phyloP scores from a whole-genome alignment of 1,140 invertebrate species.

The Whitmania pigra region DNA sequence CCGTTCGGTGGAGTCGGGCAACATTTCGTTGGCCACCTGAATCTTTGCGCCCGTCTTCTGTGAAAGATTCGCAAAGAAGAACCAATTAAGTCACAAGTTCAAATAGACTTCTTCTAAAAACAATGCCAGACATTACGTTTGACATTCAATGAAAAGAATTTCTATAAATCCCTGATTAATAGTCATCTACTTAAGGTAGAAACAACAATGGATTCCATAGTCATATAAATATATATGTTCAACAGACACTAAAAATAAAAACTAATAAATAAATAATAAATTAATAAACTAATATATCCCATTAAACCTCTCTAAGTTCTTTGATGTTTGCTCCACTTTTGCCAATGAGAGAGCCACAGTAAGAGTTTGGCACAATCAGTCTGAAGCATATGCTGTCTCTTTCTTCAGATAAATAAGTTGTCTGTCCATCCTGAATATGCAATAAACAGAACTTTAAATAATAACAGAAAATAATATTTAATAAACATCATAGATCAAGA shows the following conservation, averaged over 20 bases:
- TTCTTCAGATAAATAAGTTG: neutral
- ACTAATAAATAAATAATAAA: too few species aligned
- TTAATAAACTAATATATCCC: neutral
- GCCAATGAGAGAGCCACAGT: constrained; percentile 89
- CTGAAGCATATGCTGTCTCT: constrained; percentile 59
- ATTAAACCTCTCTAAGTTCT: constrained; percentile 25
- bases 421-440: neutral
- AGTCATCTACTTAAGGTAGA: too few species aligned
- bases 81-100: neutral
- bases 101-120: neutral
- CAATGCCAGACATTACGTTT: too few species aligned
- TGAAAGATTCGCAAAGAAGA: neutral
- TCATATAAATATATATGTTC: too few species aligned
- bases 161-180: too few species aligned
- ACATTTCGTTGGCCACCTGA: constrained; percentile 87
- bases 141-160: too few species aligned
- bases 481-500: neutral
- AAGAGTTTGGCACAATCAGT: constrained; percentile 87
- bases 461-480: neutral
- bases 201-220: too few species aligned
- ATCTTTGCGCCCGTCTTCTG: constrained; percentile 44
- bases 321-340: constrained; percentile 27
- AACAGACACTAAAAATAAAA: too few species aligned
- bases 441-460: neutral
- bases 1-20: constrained; percentile 90